phyloP scores from a whole-genome alignment of 2,797 vertebrate species.

The Pseudotriccus pelzelni region DNA sequence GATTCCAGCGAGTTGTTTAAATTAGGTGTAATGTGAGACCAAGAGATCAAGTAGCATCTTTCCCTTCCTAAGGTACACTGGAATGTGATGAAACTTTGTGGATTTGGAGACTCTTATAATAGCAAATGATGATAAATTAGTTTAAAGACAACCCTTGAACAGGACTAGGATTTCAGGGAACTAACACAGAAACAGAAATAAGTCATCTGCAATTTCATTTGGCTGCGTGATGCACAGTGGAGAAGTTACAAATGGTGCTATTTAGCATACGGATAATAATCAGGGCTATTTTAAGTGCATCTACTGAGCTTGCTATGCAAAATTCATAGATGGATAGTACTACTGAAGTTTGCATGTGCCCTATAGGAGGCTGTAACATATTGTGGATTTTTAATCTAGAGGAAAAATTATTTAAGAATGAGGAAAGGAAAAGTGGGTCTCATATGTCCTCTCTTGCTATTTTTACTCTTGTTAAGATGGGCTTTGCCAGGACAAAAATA shows the following conservation, averaged over 20 bases:
- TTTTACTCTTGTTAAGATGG: not conserved
- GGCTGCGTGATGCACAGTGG: not conserved
- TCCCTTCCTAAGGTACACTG: not conserved
- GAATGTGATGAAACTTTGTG: not conserved
- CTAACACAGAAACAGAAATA: not conserved
- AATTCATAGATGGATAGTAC: not conserved
- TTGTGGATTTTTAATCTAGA: not conserved
- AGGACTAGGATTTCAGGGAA: constrained; percentile 15
- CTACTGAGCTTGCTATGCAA: not conserved
- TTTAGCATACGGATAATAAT: not conserved
- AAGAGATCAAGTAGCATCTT: not conserved
- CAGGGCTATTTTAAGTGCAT: not conserved
- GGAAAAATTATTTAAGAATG: not conserved
- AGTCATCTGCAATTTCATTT: constrained; percentile 6
- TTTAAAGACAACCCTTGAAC: not conserved
- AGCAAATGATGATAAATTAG: not conserved
- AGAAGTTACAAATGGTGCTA: not conserved
- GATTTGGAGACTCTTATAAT: not conserved
- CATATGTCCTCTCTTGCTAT: not conserved
- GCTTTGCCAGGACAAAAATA: not conserved
- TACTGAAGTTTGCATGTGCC: not conserved
- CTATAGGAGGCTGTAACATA: not conserved
- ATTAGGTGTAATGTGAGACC: not conserved
- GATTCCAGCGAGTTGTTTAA: constrained; percentile 1
- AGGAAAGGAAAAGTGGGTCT: not conserved